Percentiles rank a stretch among this genome's conserved stretches.
phyloP scores from a whole-genome alignment of 2,888 invertebrate species.

The Junonia oenone region DNA sequence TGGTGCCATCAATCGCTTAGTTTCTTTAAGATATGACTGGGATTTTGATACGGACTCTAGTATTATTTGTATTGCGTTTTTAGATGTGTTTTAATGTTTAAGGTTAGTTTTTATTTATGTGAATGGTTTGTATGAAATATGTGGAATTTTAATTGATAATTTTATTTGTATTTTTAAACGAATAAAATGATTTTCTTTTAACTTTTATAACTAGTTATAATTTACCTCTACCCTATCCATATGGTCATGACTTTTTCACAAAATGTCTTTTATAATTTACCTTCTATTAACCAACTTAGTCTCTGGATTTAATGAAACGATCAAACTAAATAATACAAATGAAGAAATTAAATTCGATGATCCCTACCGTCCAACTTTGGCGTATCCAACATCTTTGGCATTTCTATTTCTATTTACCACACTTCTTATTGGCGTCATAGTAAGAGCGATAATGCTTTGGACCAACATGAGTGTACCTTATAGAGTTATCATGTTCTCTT shows the following conservation, averaged over 20 bases:
- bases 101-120: not conserved
- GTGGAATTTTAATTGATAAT: not conserved
- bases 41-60: too few relatives aligned
- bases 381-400: constrained; percentile 50
- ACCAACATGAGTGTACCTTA: constrained; percentile 54
- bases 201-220: not conserved
- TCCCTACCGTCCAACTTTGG: constrained; percentile 40
- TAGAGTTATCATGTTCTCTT: constrained; percentile 59
- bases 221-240: constrained; percentile 26
- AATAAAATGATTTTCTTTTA: not conserved
- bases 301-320: not conserved
- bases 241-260: constrained; percentile 34
- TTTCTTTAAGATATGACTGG: too few relatives aligned
- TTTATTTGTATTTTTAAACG: not conserved
- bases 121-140: not conserved
- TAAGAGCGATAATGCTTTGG: constrained; percentile 56
- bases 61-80: too few relatives aligned
- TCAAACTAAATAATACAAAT: not conserved
- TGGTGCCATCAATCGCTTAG: too few relatives aligned
- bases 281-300: constrained; percentile 8
- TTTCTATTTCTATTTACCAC: constrained; percentile 56
- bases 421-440: constrained; percentile 52
- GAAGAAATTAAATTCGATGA: constrained; percentile 17
- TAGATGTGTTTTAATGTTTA: too few relatives aligned
- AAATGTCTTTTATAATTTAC: constrained; percentile 27